Conservation (phyloP, 2,888 invertebrate genomes). For the Ypsolopha sequella region DNA sequence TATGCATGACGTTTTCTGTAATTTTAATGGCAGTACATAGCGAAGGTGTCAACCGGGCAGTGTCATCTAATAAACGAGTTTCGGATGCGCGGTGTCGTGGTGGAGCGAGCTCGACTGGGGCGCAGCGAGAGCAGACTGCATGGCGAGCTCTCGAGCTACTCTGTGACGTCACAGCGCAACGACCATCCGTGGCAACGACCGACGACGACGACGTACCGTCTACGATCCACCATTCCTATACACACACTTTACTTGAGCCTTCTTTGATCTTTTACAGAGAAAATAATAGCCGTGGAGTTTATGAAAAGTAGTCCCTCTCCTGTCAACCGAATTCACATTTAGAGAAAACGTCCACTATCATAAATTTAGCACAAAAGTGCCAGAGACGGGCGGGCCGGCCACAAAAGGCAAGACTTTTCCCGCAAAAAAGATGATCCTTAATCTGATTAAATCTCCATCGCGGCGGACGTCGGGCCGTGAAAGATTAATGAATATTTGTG, state of each 20-base stretch:
- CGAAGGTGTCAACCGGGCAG: background rate
- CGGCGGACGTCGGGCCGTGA: constrained; percentile 69
- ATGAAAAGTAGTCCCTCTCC: constrained; percentile 1
- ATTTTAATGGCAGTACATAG: background rate
- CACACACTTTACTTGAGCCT: background rate
- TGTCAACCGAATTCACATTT: constrained; percentile 32
- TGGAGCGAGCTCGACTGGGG: constrained; percentile 9
- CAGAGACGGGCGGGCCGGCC: constrained; percentile 58
- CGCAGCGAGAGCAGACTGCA: constrained; percentile 36
- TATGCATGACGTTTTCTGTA: background rate
- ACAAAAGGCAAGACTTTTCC: constrained; percentile 68
- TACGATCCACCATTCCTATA: background rate
- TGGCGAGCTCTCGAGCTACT: constrained; percentile 17
- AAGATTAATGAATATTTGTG: constrained; percentile 72
- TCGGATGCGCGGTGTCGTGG: constrained; percentile 1
- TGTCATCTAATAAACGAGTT: constrained; percentile 4
- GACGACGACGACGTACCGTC: constrained; percentile 1
- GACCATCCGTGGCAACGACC: background rate
- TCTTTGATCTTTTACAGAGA: background rate
- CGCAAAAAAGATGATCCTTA: constrained; percentile 71
- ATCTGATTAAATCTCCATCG: constrained; percentile 72
- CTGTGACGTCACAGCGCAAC: constrained; percentile 14
- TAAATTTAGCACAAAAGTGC: constrained; percentile 66
- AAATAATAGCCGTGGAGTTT: background rate
- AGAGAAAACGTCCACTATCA: constrained; percentile 56